Percentiles rank a stretch among this genome's conserved stretches.
These are phyloP conservation scores for Pithys albifrons DNA, from an alignment of 2,113 vertebrate species.

Conservation along the genomic window DNA sequence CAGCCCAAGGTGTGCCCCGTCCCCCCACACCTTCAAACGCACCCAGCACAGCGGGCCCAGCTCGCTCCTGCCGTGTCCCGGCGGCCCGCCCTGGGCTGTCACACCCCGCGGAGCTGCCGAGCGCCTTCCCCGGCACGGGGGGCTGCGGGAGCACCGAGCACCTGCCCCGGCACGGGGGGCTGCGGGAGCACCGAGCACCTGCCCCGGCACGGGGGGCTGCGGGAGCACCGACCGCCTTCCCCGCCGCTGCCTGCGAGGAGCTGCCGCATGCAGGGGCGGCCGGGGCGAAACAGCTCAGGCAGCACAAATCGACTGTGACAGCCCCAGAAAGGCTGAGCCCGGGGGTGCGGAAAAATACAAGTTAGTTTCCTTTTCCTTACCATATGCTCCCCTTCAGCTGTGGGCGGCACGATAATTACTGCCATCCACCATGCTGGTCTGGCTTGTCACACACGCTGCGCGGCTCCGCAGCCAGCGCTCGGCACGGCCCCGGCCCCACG, in stretches of 20 bases:
- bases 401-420: conserved; percentile 68
- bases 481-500: background rate
- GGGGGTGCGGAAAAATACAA: conserved; percentile 62
- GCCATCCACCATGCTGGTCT: conserved; percentile 56
- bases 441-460: conserved; percentile 49
- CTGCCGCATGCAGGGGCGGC: background rate
- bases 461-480: background rate
- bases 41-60: fast-evolving
- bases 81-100: fast-evolving
- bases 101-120: background rate
- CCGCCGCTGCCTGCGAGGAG: background rate
- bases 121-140: too few relatives aligned
- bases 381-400: conserved; percentile 81
- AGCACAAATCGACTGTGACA: conserved; percentile 79
- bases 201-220: too few relatives aligned
- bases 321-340: conserved; percentile 74
- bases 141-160: too few relatives aligned
- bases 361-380: conserved; percentile 69
- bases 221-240: background rate
- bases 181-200: background rate
- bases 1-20: background rate
- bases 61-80: fast-evolving
- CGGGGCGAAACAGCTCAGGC: conserved; percentile 72
- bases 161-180: background rate
- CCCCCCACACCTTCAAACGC: fast-evolving